These are phyloP conservation scores for Melanotaenia boesemani DNA, from an alignment of 2,797 vertebrate species.

Conservation along the genomic window DNA sequence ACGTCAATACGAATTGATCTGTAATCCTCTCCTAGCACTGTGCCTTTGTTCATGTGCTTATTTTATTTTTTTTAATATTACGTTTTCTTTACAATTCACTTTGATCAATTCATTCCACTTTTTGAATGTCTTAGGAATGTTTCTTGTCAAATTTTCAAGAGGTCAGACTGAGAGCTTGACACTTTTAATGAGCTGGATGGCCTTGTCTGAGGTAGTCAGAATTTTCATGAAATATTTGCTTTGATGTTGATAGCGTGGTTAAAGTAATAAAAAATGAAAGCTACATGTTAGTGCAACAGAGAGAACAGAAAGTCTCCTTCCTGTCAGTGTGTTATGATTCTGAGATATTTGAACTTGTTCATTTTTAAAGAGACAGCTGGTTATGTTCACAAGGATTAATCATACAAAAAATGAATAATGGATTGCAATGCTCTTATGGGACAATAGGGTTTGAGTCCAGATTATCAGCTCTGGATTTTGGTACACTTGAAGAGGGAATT, in stretches of 20 bases:
- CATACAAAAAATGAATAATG: constrained; percentile 4
- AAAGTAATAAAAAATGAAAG: constrained; percentile 48
- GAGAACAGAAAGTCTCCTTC: constrained; percentile 57
- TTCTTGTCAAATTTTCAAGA: constrained; percentile 57
- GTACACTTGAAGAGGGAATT: constrained; percentile 36
- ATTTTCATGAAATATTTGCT: constrained; percentile 42
- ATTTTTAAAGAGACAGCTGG: constrained; percentile 15
- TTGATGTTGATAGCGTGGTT: constrained; percentile 56
- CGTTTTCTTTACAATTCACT: constrained; percentile 24
- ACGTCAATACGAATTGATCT: constrained; percentile 54
- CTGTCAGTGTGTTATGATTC: constrained; percentile 21
- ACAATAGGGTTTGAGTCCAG: constrained; percentile 74
- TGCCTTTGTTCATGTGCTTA: constrained; percentile 37
- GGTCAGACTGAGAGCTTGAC: constrained; percentile 43
- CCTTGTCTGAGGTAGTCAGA: constrained; percentile 59
- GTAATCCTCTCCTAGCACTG: constrained; percentile 7
- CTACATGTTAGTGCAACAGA: constrained; percentile 53
- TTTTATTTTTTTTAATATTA: neutral
- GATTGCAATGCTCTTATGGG: constrained; percentile 67
- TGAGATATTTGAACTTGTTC: constrained; percentile 16
- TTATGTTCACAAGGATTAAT: constrained; percentile 3
- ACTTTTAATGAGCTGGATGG: constrained; percentile 54
- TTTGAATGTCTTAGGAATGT: constrained; percentile 46
- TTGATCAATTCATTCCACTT: constrained; percentile 48
- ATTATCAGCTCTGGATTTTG: constrained; percentile 53